These are phyloP conservation scores for Isaurus tuberculatus DNA, from an alignment of 92 coral and sea anemone species.

Conservation along the genomic window DNA sequence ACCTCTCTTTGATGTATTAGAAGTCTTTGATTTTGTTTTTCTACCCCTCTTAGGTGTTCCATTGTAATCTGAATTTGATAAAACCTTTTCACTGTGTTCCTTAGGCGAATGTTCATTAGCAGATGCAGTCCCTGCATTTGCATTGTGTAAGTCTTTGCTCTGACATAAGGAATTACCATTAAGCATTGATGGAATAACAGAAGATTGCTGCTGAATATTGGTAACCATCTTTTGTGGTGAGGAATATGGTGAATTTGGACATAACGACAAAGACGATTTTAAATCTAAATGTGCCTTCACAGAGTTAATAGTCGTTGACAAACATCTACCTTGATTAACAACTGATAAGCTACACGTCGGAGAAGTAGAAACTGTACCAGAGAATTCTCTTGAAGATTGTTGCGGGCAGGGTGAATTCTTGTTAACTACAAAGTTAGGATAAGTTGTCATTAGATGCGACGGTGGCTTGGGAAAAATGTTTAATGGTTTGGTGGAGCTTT, in stretches of 20 bases:
- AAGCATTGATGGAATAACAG: slow-evolving; percentile 57
- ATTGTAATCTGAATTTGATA: slow-evolving; percentile 13
- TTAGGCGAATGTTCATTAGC: slow-evolving; percentile 11
- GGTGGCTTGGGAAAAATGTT: slow-evolving; percentile 42
- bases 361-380: neutral
- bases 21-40: slow-evolving; percentile 24
- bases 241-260: slow-evolving; percentile 63
- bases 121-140: neutral
- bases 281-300: slow-evolving; percentile 48
- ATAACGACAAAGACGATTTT: slow-evolving; percentile 1
- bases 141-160: neutral
- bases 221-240: slow-evolving; percentile 72
- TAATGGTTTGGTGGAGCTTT: neutral
- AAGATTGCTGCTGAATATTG: slow-evolving; percentile 66
- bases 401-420: slow-evolving; percentile 38
- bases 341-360: neutral
- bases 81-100: slow-evolving; percentile 3
- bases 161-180: slow-evolving; percentile 19
- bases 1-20: slow-evolving; percentile 12
- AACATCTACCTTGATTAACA: neutral
- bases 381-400: slow-evolving; percentile 7
- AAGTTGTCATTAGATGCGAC: neutral
- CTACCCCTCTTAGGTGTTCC: neutral
- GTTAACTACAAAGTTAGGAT: slow-evolving; percentile 46
- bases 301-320: slow-evolving; percentile 5